Evolutionary conservation across 2,113 vertebrate genomes (phyloP), one percentile per base, ranked within the genome.

Genomic region (Anolis sagrei): DNA sequence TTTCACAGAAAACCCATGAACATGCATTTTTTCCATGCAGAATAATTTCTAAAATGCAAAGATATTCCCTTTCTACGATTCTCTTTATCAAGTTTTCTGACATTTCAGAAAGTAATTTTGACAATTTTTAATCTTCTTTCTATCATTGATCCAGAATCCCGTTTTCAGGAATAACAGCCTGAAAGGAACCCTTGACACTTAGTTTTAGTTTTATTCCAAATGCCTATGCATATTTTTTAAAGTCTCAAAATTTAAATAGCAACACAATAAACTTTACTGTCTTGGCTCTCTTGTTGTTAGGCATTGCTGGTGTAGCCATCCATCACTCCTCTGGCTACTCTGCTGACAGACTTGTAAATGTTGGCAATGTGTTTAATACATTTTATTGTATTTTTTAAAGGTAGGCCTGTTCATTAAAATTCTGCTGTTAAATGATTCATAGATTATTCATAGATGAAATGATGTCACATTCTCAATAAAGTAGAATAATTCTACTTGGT

Each of bases 401-500:
- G 90, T 27, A 29, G 72, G 82, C 81, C 0, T 51, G 18, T 80
- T n/a, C 64, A 18, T 39, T 86, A 76, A 89, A 90, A 18, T 75
- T n/a, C 25, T 88, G 8, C 23, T 51, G 51, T 91, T 88, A 90
- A 90, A 90, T 23, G 6, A 76, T 87, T 88, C 66, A 51, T 82
- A 78, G 90, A 83, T 76, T 88, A 62, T 89, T 93, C 70, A 61
- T 84, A 39, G 19, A 10, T 86, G 86, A 86, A 84, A 88, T 83
- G 87, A 68, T 80, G 72, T 85, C 83, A 93, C 86, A 83, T 86
- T 58, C 75, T 79, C 70, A 93, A 89, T 88, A 90, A 94, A 91
- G 84, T 93, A 75, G 39, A 80, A 91, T 92, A 91, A 80, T 32
- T 72, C 39, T 23, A 32, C 77, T n/a, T 88, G 75, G 54, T 14